Percentiles rank a stretch among this genome's conserved stretches.
phyloP scores from a whole-genome alignment of 2,113 vertebrate genomes.

The human region DNA sequence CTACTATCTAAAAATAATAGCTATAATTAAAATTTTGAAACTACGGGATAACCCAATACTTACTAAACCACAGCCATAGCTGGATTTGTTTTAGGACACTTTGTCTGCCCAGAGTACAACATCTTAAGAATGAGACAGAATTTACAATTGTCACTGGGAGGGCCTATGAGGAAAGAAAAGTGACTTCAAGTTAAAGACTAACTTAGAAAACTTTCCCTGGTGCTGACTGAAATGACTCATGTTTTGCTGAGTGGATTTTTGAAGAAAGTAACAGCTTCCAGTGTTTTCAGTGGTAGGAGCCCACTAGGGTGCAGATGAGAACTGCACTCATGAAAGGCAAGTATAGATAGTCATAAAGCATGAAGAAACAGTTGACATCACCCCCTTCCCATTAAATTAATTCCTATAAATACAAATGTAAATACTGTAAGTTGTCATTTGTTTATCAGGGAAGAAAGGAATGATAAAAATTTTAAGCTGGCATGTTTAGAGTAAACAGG shows the following conservation, averaged over 20 bases:
- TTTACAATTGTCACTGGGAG: background rate
- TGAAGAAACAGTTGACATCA: background rate
- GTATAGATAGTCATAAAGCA: background rate
- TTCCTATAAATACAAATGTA: background rate
- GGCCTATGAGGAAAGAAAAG: background rate
- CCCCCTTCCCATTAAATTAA: background rate
- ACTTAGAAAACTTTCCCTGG: background rate
- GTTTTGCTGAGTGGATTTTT: background rate
- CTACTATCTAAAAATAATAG: constrained; percentile 38
- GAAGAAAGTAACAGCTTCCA: constrained; percentile 15
- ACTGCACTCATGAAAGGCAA: background rate
- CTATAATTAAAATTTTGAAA: constrained; percentile 13
- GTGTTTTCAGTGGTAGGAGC: background rate
- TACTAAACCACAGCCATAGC: background rate
- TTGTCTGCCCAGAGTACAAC: background rate
- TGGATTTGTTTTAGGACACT: background rate
- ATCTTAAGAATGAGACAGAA: background rate
- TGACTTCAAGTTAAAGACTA: background rate
- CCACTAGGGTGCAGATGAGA: background rate
- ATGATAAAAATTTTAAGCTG: background rate
- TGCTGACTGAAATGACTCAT: background rate
- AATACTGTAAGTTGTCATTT: background rate
- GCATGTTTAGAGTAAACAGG: background rate
- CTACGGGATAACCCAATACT: background rate
- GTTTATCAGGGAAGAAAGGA: background rate